phyloP scores from a whole-genome alignment of 2,888 invertebrate species.

The Oscheius onirici region DNA sequence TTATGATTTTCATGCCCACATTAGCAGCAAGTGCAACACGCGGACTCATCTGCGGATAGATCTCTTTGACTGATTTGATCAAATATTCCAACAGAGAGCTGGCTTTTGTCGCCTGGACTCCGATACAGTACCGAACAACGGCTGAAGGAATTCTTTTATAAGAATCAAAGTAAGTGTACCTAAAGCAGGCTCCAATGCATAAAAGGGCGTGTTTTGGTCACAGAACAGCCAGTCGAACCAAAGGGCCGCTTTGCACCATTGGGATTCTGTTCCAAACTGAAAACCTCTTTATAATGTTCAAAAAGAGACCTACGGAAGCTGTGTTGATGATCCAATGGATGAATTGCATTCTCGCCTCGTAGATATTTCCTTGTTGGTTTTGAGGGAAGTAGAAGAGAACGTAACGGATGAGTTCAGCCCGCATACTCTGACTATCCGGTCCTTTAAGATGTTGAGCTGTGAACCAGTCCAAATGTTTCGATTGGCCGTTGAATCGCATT shows the following conservation, averaged over 20 bases:
- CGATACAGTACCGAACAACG: constrained; percentile 23
- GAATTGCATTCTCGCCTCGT: constrained; percentile 41
- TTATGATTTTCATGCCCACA: constrained; percentile 22
- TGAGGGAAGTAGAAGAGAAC: constrained; percentile 74
- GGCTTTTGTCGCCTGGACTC: constrained; percentile 27
- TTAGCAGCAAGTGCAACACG: constrained; percentile 1
- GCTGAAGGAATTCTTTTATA: background rate
- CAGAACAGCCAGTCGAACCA: constrained; percentile 94
- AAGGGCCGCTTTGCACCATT: constrained; percentile 85
- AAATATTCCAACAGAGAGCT: constrained; percentile 46
- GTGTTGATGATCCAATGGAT: constrained; percentile 38
- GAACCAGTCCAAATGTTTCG: constrained; percentile 31
- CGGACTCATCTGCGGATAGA: constrained; percentile 9
- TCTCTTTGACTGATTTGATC: constrained; percentile 32
- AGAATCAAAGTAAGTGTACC: constrained; percentile 13
- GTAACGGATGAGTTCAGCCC: constrained; percentile 91
- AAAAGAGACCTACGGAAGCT: constrained; percentile 18
- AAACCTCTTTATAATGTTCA: constrained; percentile 16
- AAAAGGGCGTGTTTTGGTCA: constrained; percentile 76
- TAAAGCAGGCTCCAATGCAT: constrained; percentile 29
- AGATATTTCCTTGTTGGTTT: background rate
- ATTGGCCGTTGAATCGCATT: background rate
- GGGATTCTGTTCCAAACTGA: constrained; percentile 43
- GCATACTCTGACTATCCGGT: constrained; percentile 87
- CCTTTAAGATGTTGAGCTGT: constrained; percentile 84